Percentiles rank a stretch among this genome's conserved stretches.
Evolutionary conservation across 2,113 vertebrate species (phyloP).

Genomic region (Garra rufa): DNA sequence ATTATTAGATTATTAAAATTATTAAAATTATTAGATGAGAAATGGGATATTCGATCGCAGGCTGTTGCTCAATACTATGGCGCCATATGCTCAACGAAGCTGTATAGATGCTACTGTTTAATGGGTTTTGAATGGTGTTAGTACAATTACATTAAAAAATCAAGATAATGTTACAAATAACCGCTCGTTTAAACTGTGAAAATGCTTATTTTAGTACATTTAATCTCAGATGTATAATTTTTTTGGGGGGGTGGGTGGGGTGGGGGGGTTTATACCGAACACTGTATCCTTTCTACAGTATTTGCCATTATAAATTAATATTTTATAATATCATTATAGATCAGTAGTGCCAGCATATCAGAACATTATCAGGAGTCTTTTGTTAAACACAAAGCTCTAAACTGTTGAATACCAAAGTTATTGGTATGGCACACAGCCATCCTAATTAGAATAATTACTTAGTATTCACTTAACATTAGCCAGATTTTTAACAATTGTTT

Average conservation of each 20-base stretch:
- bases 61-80: constrained; percentile 14
- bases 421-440: not conserved
- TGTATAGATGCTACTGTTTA: constrained; percentile 32
- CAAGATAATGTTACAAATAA: constrained; percentile 25
- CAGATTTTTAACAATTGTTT: constrained; percentile 2
- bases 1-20: not conserved
- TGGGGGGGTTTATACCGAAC: not conserved
- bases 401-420: not conserved
- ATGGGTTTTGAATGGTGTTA: constrained; percentile 39
- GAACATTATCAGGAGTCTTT: not conserved
- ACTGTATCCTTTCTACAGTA: not conserved
- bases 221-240: not conserved
- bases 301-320: not conserved
- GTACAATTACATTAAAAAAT: constrained; percentile 40
- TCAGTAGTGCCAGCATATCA: not conserved
- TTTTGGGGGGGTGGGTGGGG: too few species aligned
- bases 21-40: not conserved
- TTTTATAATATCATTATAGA: not conserved
- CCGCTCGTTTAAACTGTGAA: not conserved
- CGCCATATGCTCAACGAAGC: not conserved
- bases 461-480: constrained; percentile 18
- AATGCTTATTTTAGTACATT: not conserved
- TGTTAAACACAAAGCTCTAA: not conserved
- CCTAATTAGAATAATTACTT: not conserved
- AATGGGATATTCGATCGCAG: constrained; percentile 20